A percentile compares a stretch with the other conserved stretches of the same genome.
phyloP scores from a whole-genome alignment of 2,113 vertebrate species.

The Albula goreensis region DNA sequence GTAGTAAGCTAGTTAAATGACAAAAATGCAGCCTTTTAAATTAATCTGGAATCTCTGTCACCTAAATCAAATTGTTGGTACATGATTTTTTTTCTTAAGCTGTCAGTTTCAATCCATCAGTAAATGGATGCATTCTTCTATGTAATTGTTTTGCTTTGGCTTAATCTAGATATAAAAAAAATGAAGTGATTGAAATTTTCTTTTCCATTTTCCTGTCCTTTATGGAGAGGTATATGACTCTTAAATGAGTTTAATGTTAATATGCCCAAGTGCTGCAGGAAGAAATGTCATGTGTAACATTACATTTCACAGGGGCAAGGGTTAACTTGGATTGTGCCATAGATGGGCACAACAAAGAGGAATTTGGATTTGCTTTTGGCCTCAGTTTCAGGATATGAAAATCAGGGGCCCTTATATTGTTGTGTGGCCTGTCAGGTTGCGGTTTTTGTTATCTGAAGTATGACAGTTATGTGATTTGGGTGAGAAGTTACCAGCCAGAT shows the following conservation, averaged over 20 bases:
- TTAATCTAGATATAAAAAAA: too few species aligned
- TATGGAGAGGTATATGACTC: too few species aligned
- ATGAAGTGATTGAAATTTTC: too few species aligned
- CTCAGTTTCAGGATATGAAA: background rate
- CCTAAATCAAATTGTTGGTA: too few species aligned
- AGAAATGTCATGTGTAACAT: background rate
- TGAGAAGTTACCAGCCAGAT: background rate
- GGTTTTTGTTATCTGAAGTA: background rate
- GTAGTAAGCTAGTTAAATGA: too few species aligned
- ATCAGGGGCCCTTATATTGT: background rate
- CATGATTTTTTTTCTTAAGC: too few species aligned
- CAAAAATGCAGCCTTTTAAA: too few species aligned
- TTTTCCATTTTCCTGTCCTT: too few species aligned
- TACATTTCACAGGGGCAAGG: background rate
- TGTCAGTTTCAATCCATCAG: too few species aligned
- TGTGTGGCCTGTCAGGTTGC: background rate
- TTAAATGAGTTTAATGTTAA: background rate
- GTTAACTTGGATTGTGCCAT: background rate
- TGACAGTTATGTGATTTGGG: background rate
- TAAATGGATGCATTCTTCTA: too few species aligned
- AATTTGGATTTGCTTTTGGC: background rate
- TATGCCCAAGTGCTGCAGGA: background rate
- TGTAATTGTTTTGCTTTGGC: too few species aligned
- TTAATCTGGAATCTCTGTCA: too few species aligned
- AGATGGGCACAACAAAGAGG: background rate